Evolutionary conservation across 92 coral and sea anemone genomes (phyloP).

Genomic region (Epizoanthus illoricatus): DNA sequence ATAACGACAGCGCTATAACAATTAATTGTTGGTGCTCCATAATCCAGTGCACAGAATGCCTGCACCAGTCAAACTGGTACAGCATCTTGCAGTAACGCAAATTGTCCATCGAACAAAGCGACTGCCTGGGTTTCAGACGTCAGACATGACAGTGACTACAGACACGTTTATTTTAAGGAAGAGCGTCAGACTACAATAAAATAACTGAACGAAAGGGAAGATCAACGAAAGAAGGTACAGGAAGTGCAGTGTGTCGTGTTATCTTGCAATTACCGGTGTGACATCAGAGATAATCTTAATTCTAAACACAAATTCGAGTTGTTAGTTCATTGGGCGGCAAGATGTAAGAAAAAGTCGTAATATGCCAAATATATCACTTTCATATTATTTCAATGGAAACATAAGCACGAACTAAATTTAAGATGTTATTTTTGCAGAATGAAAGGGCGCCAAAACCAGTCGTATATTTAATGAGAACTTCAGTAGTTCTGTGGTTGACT

Average conservation of each 20-base stretch:
- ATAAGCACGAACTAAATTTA: not conserved
- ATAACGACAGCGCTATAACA: too few species aligned
- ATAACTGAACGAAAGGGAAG: not conserved
- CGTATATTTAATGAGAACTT: not conserved
- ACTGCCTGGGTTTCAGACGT: not conserved
- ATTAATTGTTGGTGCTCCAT: too few species aligned
- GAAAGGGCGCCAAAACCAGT: slow-evolving; percentile 15
- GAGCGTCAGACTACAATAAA: not conserved
- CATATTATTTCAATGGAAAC: not conserved
- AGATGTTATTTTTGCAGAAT: slow-evolving; percentile 6
- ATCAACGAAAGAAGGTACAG: too few species aligned
- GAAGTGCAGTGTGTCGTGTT: too few species aligned
- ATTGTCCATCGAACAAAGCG: too few species aligned
- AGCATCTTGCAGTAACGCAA: not conserved
- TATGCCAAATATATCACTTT: slow-evolving; percentile 21
- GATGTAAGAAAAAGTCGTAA: not conserved
- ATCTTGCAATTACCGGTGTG: not conserved
- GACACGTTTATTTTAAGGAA: not conserved
- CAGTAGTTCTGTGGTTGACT: slow-evolving; percentile 28
- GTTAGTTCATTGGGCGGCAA: not conserved
- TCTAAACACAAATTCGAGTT: not conserved
- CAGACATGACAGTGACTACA: not conserved
- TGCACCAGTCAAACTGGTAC: not conserved
- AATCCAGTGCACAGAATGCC: too few species aligned
- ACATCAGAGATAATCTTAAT: not conserved